A percentile compares a stretch with the other conserved stretches of the same genome.
Conservation (phyloP, 2,113 vertebrate genomes). For the Rhabdornis inornatus region DNA sequence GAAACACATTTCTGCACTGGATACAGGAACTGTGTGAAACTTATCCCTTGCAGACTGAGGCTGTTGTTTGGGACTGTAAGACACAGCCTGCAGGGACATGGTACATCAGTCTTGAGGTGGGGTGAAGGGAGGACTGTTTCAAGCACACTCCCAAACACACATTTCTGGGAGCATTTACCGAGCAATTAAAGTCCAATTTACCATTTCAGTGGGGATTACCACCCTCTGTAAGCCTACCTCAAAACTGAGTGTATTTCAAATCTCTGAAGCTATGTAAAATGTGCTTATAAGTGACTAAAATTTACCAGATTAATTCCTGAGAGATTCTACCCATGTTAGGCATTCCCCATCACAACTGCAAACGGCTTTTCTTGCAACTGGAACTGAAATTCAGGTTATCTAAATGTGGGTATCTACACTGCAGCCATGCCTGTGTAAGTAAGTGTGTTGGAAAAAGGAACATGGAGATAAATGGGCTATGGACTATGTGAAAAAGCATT, state of each 20-base stretch:
- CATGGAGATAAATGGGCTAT: background rate
- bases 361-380: background rate
- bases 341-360: background rate
- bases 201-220: background rate
- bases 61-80: background rate
- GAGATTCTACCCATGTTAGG: background rate
- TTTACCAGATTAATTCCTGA: background rate
- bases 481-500: background rate
- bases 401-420: background rate
- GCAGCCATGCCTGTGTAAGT: background rate
- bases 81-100: background rate
- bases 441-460: background rate
- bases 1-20: background rate
- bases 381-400: background rate
- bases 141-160: background rate
- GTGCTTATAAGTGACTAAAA: background rate
- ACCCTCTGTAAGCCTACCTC: background rate
- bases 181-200: background rate
- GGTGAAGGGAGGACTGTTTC: background rate
- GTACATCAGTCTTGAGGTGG: background rate
- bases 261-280: background rate
- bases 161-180: background rate
- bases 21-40: fast-evolving
- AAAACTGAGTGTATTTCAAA: background rate
- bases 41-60: background rate